Conservation (phyloP, 2,113 vertebrate species). For the Mustela lutreola region DNA sequence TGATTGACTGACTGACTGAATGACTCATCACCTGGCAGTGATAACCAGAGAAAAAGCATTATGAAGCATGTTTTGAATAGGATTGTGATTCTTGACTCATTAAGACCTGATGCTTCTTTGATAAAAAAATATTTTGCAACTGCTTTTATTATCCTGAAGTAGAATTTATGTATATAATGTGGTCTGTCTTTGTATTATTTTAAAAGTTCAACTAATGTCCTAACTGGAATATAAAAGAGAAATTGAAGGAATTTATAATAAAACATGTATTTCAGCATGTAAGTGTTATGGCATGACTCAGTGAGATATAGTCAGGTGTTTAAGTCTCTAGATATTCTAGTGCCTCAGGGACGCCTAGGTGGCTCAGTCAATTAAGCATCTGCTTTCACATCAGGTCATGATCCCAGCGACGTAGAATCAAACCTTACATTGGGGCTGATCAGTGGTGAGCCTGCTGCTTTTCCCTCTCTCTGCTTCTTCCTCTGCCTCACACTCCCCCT, state of each 20-base stretch:
- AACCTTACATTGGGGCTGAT: too few species aligned
- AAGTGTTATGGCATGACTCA: background rate
- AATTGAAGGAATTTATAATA: constrained; percentile 25
- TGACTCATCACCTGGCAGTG: background rate
- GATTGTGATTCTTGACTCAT: background rate
- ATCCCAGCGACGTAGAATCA: too few species aligned
- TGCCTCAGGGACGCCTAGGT: background rate
- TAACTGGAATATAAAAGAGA: constrained; percentile 6
- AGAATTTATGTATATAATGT: background rate
- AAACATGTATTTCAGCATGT: background rate
- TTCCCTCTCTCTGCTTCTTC: too few species aligned
- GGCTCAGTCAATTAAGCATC: too few species aligned
- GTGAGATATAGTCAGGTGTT: background rate
- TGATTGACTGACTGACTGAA: background rate
- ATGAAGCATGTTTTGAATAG: background rate
- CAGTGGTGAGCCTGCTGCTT: too few species aligned
- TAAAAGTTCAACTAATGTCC: background rate
- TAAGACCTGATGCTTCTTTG: background rate
- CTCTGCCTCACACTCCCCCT: too few species aligned
- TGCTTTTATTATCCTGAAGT: constrained; percentile 5
- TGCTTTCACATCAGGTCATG: too few species aligned
- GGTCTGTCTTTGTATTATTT: background rate
- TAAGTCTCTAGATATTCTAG: constrained; percentile 34
- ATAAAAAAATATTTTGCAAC: background rate
- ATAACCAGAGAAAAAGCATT: background rate